Evolutionary conservation across 2,888 invertebrate genomes (phyloP).

Genomic region (Hoplodrina ambigua): DNA sequence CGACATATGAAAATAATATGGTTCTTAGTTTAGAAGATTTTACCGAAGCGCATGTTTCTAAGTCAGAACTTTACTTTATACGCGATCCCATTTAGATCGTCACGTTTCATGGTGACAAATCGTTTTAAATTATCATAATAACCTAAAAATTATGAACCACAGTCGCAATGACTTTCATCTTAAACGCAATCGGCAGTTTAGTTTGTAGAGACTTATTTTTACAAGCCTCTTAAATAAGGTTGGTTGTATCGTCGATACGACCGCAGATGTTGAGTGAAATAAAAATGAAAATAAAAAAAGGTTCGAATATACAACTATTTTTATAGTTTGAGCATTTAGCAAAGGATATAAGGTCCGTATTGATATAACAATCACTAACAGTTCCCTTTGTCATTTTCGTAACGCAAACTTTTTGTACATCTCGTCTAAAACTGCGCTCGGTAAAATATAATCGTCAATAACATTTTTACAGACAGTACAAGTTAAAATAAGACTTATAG

Average conservation of each 20-base stretch:
- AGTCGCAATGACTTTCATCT: neutral
- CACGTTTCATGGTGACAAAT: neutral
- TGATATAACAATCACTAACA: too few relatives aligned
- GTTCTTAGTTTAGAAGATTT: neutral
- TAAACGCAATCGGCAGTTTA: too few relatives aligned
- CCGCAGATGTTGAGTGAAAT: too few relatives aligned
- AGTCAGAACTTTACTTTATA: neutral
- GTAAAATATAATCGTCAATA: neutral
- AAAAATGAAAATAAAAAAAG: neutral
- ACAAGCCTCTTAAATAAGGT: neutral
- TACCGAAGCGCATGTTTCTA: neutral
- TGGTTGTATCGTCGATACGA: neutral
- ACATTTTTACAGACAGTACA: slow-evolving; percentile 34
- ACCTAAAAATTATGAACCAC: neutral
- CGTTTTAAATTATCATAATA: neutral
- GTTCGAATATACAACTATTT: neutral
- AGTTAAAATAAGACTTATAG: slow-evolving; percentile 41
- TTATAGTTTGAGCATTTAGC: neutral
- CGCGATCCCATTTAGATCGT: neutral
- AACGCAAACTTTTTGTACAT: neutral
- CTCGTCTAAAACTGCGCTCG: neutral
- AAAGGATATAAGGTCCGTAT: neutral
- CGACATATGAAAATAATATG: too few relatives aligned
- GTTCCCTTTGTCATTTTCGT: too few relatives aligned
- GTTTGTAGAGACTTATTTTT: too few relatives aligned